Base-by-base conservation (phyloP, 2,888 invertebrate genomes). In the Tortricodes alternella region DNA sequence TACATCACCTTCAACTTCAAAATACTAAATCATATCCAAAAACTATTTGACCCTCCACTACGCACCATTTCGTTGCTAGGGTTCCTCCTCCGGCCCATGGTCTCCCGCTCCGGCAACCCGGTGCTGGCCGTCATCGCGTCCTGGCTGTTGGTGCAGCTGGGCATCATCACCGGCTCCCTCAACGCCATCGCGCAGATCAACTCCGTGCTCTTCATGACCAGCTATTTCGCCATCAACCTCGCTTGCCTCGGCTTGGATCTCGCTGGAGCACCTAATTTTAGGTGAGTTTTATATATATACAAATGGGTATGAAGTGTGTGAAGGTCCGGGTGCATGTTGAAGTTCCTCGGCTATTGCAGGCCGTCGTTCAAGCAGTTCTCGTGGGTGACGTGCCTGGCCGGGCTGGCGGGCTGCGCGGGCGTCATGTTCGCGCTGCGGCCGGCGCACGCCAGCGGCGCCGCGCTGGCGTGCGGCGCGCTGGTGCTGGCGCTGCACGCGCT, bases 261-360 rank as follows among this genome's bases (percentile, higher is more conserved):
- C 19, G 99, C 99, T 0, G 98, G 98, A 18, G 99, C 99, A 1
- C 99, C 99, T 1, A 99, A 99, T 80, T 99, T 99, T 78, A 94
- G 96, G 96, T 96, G 73, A 62, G 62, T 59, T 46, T n/a, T 27
- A 11, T 21, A 2, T 2, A 2, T 23, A 23, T 4, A 21, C 21
- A 21, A 3, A 3, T 5, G 21, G 5, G 21, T 21, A 21, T 5
- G 3, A 3, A 4, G 21, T 5, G 21, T 21, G 21, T 21, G 21
- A 21, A 3, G 3, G 21, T 5, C 3, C 3, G 21, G 5, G 5
- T 21, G 21, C 3, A 21, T 5, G 3, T 7, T 7, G 7, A 27
- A 2, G 27, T n/a, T 3, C 11, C 2, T n/a, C 11, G 0, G 8
- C 15, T 7, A 8, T 37, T 24, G 1, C 87, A 96, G 99, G 71